A percentile compares a stretch with the other conserved stretches of the same genome.
Evolutionary conservation across 2,113 vertebrate genomes (phyloP).

Genomic region (Aleadryas rufinucha): DNA sequence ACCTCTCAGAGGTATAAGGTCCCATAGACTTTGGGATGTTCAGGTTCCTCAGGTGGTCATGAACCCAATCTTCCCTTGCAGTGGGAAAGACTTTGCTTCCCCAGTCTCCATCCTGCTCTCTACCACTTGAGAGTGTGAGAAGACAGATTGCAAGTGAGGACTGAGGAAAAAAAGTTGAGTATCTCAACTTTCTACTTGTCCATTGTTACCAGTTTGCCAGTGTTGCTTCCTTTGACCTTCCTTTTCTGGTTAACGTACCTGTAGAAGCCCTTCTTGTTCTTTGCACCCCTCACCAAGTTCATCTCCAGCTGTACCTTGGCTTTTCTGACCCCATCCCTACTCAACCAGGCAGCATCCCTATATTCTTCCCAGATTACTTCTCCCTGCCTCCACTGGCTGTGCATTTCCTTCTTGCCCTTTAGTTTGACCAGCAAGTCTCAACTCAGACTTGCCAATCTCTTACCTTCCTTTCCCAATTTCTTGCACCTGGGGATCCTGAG

Average conservation of each 20-base stretch:
- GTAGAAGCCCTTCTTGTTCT: neutral
- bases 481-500: neutral
- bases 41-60: neutral
- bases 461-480: neutral
- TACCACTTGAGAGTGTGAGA: neutral
- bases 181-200: neutral
- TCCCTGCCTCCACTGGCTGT: neutral
- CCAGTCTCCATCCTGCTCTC: neutral
- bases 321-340: neutral
- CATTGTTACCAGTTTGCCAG: neutral
- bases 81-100: neutral
- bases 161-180: neutral
- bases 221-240: neutral
- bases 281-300: neutral
- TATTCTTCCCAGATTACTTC: neutral
- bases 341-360: neutral
- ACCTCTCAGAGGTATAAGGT: neutral
- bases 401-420: neutral
- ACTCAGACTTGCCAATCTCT: neutral
- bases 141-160: neutral
- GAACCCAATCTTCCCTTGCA: neutral
- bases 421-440: neutral
- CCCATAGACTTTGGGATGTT: neutral
- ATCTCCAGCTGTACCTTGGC: neutral
- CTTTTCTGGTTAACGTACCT: neutral